Base-by-base conservation (phyloP, 2,797 vertebrate species). In the Apogon hyalosoma region DNA sequence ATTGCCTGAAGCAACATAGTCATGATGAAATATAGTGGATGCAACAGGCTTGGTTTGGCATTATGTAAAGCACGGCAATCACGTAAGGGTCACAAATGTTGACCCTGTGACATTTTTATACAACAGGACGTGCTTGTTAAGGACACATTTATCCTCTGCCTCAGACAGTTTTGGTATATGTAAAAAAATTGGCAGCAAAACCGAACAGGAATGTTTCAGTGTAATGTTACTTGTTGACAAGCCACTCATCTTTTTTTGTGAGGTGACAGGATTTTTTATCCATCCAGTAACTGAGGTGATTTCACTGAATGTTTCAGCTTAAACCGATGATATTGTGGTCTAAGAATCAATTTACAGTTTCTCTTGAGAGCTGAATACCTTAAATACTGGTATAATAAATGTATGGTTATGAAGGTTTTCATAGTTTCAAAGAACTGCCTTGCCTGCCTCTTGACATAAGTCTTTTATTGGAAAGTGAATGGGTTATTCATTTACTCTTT, bases 1-100 rank as follows among this genome's bases (percentile, higher is more conserved):
- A 12, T 60, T 63, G 62, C 69, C 77, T 56, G 7, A 48, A 82
- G 50, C 60, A 40, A 47, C 51, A 41, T 15, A 53, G 33, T 58
- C 42, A 49, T 4, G 60, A 11, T 21, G 12, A 12, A 45, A 49
- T 56, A 24, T 42, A 12, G 11, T 14, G 14, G 19, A 28, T 12
- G 42, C 28, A 57, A 12, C 4, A 40, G 18, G 11, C 38, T 49
- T 1, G 3, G 9, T 7, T 7, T 50, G 48, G 6, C 14, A 50
- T 50, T 50, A 36, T 16, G 7, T 43, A 15, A n/a, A n/a, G 13
- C 24, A 14, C 3, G 11, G 11, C 24, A 13, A 14, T 33, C 14
- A 31, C 4, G 7, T 13, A 31, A 15, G 7, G 41, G 41, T 14
- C 13, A n/a, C 41, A 43, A 13, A 40, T 19, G 4, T 51, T 63